Conservation (phyloP, 2,888 invertebrate genomes). For the Ferrisia virgata region DNA sequence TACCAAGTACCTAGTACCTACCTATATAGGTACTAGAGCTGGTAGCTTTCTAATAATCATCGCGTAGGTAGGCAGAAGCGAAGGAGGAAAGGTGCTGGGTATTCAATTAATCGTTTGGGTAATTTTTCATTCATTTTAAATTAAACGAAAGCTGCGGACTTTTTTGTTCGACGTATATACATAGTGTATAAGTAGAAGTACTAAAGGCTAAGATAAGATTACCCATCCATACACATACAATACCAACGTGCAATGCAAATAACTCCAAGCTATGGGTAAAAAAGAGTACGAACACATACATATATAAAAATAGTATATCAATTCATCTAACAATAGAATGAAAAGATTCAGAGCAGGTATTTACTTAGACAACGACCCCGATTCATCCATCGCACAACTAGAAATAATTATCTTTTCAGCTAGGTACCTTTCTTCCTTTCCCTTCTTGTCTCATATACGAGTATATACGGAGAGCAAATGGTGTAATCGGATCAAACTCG, state of each 20-base stretch:
- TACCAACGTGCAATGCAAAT: background rate
- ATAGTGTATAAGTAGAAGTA: no score
- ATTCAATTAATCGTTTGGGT: background rate
- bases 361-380: constrained; percentile 3
- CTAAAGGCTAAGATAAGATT: no score
- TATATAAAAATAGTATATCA: background rate
- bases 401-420: background rate
- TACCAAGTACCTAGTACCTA: background rate
- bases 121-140: background rate
- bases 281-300: no score
- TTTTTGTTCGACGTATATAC: background rate
- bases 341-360: background rate
- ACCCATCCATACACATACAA: background rate
- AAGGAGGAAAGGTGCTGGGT: no score
- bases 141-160: background rate
- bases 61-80: no score
- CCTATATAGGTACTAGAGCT: background rate
- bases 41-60: background rate
- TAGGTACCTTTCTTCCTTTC: background rate
- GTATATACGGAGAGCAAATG: background rate
- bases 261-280: background rate
- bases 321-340: background rate
- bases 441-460: background rate
- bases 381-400: background rate
- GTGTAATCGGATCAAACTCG: background rate